Conservation (phyloP, 2,797 vertebrate species). For the Hylomyscus alleni region DNA sequence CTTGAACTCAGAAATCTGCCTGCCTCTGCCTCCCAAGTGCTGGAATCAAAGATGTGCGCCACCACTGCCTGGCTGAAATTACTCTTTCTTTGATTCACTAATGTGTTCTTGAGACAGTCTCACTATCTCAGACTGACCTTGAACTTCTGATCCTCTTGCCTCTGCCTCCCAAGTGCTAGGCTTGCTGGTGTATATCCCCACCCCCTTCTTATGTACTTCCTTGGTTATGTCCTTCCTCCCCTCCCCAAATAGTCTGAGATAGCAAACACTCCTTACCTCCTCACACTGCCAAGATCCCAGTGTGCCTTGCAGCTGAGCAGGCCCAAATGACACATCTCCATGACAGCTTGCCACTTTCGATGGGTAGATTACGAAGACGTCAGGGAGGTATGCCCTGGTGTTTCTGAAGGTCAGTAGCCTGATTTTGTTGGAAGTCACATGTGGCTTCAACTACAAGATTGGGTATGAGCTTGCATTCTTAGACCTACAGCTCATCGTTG, state of each 20-base stretch:
- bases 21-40: no score
- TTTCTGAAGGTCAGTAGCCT: slow-evolving; percentile 6
- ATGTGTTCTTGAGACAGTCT: background rate
- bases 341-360: slow-evolving; percentile 60
- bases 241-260: background rate
- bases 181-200: background rate
- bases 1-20: no score
- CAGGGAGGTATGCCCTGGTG: slow-evolving; percentile 24
- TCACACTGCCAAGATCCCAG: slow-evolving; percentile 60
- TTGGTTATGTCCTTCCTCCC: slow-evolving; percentile 6
- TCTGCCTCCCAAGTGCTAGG: background rate
- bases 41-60: no score
- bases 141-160: background rate
- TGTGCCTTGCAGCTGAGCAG: slow-evolving; percentile 61
- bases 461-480: slow-evolving; percentile 44
- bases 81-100: background rate
- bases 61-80: background rate
- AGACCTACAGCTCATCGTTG: slow-evolving; percentile 19
- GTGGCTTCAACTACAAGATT: slow-evolving; percentile 46
- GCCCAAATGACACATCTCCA: slow-evolving; percentile 45
- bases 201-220: slow-evolving; percentile 25
- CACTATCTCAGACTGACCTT: background rate
- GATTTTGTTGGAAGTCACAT: slow-evolving; percentile 61
- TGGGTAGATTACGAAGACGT: slow-evolving; percentile 61
- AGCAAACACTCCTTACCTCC: slow-evolving; percentile 65